phyloP scores from a whole-genome alignment of 1,140 invertebrate species.

The Fopius arisanus region DNA sequence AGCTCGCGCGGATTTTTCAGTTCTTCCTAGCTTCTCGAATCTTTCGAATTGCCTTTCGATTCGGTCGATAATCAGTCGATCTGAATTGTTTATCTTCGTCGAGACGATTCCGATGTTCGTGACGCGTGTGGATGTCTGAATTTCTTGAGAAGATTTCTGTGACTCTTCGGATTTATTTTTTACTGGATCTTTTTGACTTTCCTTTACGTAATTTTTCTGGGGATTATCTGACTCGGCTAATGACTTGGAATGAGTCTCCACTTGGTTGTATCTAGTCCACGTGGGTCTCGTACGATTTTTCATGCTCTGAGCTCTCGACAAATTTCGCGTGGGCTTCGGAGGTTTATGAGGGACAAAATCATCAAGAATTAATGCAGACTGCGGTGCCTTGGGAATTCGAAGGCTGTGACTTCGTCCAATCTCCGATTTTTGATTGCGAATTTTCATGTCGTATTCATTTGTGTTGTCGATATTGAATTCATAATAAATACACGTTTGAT shows the following conservation, averaged over 20 bases:
- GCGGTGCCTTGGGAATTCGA: slow-evolving; percentile 44
- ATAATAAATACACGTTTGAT: slow-evolving; percentile 47
- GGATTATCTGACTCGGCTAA: slow-evolving; percentile 24
- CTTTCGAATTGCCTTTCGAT: neutral
- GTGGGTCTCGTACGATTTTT: slow-evolving; percentile 49
- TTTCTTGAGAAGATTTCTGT: neutral
- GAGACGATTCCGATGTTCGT: neutral
- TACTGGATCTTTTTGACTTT: neutral
- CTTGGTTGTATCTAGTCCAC: slow-evolving; percentile 55
- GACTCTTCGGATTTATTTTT: neutral
- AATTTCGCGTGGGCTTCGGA: slow-evolving; percentile 60
- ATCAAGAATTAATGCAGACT: slow-evolving; percentile 56
- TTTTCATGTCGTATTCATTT: slow-evolving; percentile 33
- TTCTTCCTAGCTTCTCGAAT: slow-evolving; percentile 44
- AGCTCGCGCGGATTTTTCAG: neutral
- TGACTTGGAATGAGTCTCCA: slow-evolving; percentile 32
- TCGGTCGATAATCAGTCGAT: neutral
- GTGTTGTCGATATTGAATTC: slow-evolving; percentile 48
- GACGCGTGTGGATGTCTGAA: neutral
- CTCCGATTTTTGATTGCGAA: slow-evolving; percentile 35
- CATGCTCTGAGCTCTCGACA: slow-evolving; percentile 55
- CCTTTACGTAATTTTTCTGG: slow-evolving; percentile 7
- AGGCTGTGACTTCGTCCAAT: slow-evolving; percentile 40
- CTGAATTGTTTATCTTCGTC: neutral
- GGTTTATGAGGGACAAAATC: slow-evolving; percentile 64